Conservation (phyloP, 2,888 invertebrate genomes). For the Heterodera filipjevi region DNA sequence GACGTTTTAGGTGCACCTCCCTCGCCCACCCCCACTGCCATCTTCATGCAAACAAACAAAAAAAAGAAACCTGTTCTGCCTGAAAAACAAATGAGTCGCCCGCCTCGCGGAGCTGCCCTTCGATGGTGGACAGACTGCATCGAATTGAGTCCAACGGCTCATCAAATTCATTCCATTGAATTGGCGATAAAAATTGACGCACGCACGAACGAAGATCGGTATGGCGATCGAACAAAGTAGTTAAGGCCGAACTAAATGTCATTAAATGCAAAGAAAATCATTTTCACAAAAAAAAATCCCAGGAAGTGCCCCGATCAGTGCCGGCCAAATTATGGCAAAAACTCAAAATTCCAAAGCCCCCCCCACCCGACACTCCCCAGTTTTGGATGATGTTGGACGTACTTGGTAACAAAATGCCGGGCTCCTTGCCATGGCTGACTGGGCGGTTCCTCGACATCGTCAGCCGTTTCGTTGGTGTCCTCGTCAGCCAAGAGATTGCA, state of each 20-base stretch:
- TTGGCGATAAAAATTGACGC: neutral
- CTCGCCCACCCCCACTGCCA: no score
- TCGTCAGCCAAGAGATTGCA: neutral
- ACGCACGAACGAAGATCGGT: neutral
- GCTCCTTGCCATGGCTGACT: neutral
- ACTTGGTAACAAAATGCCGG: neutral
- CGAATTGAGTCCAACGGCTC: neutral
- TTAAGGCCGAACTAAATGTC: neutral
- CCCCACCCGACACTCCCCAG: no score
- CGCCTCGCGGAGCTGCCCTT: slow-evolving; percentile 13
- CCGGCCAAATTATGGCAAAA: no score
- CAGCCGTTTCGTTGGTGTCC: neutral
- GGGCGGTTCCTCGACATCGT: neutral
- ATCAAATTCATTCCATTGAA: neutral
- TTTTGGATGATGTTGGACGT: neutral
- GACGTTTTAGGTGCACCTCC: no score
- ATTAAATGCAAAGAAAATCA: no score
- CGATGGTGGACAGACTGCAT: neutral
- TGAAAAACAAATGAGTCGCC: neutral
- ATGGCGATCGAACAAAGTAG: neutral
- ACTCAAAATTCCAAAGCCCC: no score
- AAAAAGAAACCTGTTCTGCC: neutral
- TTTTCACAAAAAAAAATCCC: neutral
- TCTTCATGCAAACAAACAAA: no score
- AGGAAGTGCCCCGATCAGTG: no score